Conservation (phyloP, 1,140 invertebrate species). For the silkworm (Bombyx mori) region ASM3026992v2 NC_085131.1:6412001-6412500, state of each 20-base stretch:
- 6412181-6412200: conserved; percentile 2
- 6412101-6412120: background rate
- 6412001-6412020: too few species aligned
- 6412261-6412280: conserved; percentile 49
- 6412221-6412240: conserved; percentile 27
- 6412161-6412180: background rate
- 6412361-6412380: conserved; percentile 42
- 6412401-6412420: conserved; percentile 47
- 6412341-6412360: conserved; percentile 52
- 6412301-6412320: conserved; percentile 49
- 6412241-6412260: conserved; percentile 47
- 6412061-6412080: background rate
- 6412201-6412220: background rate
- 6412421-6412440: conserved; percentile 2
- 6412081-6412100: background rate
- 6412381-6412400: conserved; percentile 42
- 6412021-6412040: background rate
- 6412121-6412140: background rate
- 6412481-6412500: too few species aligned
- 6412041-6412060: background rate
- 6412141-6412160: background rate
- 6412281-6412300: conserved; percentile 41
- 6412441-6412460: too few species aligned
- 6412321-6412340: conserved; percentile 45
- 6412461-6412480: too few species aligned